Evolutionary conservation across 2,888 invertebrate genomes (phyloP).

Genomic region (Podotricha telesiphe): DNA sequence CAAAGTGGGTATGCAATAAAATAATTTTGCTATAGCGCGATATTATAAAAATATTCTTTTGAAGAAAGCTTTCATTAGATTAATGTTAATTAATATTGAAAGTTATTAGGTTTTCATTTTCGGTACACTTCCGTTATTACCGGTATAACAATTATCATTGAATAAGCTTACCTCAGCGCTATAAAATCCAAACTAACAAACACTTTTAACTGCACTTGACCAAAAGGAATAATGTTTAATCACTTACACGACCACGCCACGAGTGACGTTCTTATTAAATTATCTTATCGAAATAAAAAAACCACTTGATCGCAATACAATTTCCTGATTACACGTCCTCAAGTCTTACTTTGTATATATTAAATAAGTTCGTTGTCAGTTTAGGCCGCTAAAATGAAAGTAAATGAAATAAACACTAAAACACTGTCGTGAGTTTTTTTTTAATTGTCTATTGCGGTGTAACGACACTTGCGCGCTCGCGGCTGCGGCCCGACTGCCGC

Average conservation of each 20-base stretch:
- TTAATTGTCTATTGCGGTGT: slow-evolving; percentile 49
- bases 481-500: slow-evolving; percentile 72
- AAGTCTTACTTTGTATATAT: slow-evolving; percentile 44
- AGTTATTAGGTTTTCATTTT: background rate
- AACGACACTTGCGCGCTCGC: slow-evolving; percentile 57
- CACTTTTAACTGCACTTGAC: slow-evolving; percentile 46
- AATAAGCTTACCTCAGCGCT: slow-evolving; percentile 62
- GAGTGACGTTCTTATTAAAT: slow-evolving; percentile 54
- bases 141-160: background rate
- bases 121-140: no score
- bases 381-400: slow-evolving; percentile 45
- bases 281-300: slow-evolving; percentile 68
- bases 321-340: slow-evolving; percentile 57
- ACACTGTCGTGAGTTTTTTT: slow-evolving; percentile 41
- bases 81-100: background rate
- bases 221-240: slow-evolving; percentile 49
- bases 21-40: slow-evolving; percentile 7
- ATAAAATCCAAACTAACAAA: slow-evolving; percentile 68
- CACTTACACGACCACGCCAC: slow-evolving; percentile 70
- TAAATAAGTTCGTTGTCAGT: slow-evolving; percentile 48
- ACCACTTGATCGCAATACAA: slow-evolving; percentile 55
- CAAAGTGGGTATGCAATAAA: slow-evolving; percentile 25
- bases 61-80: slow-evolving; percentile 10
- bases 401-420: slow-evolving; percentile 42
- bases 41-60: slow-evolving; percentile 1